Conservation (phyloP, 2,797 vertebrate species). For the Poecilia wingei region DNA sequence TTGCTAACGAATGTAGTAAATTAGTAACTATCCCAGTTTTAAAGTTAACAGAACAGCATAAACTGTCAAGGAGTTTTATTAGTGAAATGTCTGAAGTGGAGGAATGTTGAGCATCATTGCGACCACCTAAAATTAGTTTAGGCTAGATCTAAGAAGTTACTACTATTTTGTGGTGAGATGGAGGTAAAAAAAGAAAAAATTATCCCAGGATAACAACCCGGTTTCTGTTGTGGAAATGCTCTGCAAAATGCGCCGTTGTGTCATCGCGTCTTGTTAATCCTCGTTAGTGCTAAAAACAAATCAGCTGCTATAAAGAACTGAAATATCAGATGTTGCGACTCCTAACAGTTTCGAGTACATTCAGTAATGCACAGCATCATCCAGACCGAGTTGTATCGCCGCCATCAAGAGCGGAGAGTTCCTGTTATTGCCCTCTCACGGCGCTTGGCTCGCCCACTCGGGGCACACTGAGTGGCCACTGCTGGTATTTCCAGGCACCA, state of each 20-base stretch:
- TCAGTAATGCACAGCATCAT: neutral
- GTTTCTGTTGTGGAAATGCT: neutral
- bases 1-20: neutral
- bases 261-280: neutral
- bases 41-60: neutral
- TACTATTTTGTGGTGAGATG: neutral
- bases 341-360: neutral
- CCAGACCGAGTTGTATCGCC: slow-evolving; percentile 6
- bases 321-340: slow-evolving; percentile 5
- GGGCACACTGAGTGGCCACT: slow-evolving; percentile 33
- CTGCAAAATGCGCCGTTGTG: neutral
- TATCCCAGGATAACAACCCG: neutral
- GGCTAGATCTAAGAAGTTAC: neutral
- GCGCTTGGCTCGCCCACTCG: slow-evolving; percentile 36
- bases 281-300: neutral
- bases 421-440: slow-evolving; percentile 57
- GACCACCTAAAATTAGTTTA: neutral
- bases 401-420: slow-evolving; percentile 48
- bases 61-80: neutral
- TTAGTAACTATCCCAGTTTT: neutral
- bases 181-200: neutral
- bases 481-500: slow-evolving; percentile 46
- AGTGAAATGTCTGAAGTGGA: neutral
- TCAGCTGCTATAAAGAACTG: neutral
- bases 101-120: neutral